These are phyloP conservation scores for Dendrolimus houi DNA, from an alignment of 2,888 invertebrate genomes.

Conservation along the genomic window DNA sequence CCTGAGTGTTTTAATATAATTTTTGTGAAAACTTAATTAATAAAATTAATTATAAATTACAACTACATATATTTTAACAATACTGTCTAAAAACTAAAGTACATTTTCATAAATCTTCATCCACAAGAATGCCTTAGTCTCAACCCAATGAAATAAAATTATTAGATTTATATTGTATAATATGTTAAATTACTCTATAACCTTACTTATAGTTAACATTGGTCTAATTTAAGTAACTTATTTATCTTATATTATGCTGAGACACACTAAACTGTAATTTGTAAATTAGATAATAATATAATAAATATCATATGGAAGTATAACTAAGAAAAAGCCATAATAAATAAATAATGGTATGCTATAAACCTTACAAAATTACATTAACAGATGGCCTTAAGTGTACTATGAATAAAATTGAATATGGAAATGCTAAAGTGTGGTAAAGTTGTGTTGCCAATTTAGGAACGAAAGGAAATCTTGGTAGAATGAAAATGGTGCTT, in stretches of 20 bases:
- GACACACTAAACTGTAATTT: conserved; percentile 67
- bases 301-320: conserved; percentile 16
- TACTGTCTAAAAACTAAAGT: conserved; percentile 2
- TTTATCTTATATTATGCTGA: conserved; percentile 53
- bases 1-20: conserved; percentile 32
- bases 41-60: no score
- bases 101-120: conserved; percentile 16
- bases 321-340: conserved; percentile 9
- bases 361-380: conserved; percentile 14
- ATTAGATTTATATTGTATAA: conserved; percentile 25
- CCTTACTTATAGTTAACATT: not conserved
- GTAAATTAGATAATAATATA: conserved; percentile 41
- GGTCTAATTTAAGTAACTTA: conserved; percentile 23
- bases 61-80: no score
- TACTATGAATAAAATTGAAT: conserved; percentile 31
- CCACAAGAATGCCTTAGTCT: conserved; percentile 48
- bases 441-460: conserved; percentile 38
- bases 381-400: conserved; percentile 40
- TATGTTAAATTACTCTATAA: conserved; percentile 10
- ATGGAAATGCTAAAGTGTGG: conserved; percentile 15
- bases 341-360: conserved; percentile 1
- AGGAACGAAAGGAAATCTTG: conserved; percentile 29
- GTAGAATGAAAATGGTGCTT: conserved; percentile 71
- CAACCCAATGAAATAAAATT: conserved; percentile 10
- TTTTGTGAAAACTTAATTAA: conserved; percentile 5